phyloP scores from a whole-genome alignment of 2,797 vertebrate species.

The Mormyrus hasselquistii region DNA sequence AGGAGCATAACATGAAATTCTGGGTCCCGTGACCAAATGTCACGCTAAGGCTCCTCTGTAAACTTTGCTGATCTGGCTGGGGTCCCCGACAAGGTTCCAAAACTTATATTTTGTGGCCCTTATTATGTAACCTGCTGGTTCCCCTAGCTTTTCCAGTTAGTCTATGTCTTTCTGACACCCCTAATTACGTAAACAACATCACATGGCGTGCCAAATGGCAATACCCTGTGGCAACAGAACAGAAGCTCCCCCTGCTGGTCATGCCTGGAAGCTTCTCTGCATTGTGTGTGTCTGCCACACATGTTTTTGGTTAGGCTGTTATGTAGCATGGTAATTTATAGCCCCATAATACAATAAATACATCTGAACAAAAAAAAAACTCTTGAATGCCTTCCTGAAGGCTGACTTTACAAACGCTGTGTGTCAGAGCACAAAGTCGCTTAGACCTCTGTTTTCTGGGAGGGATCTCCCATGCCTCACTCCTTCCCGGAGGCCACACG shows the following conservation, averaged over 20 bases:
- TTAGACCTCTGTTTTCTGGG: neutral
- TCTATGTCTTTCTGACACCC: neutral
- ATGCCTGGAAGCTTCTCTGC: slow-evolving; percentile 9
- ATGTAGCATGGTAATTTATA: slow-evolving; percentile 45
- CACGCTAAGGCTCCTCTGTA: neutral
- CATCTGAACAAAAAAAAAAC: slow-evolving; percentile 21
- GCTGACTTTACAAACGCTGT: slow-evolving; percentile 38
- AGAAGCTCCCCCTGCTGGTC: slow-evolving; percentile 37
- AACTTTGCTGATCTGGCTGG: neutral
- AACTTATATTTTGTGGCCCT: neutral
- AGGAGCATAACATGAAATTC: neutral
- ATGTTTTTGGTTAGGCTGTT: slow-evolving; percentile 55
- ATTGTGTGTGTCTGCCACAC: slow-evolving; percentile 40
- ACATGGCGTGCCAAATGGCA: neutral
- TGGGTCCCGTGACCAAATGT: neutral
- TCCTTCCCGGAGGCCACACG: neutral
- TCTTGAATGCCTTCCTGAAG: slow-evolving; percentile 36
- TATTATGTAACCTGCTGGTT: neutral
- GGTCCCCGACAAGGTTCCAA: neutral
- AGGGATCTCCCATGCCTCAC: neutral
- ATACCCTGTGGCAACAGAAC: neutral
- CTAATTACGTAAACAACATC: neutral
- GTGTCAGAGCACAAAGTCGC: neutral
- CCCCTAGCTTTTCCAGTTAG: neutral
- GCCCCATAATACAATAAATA: slow-evolving; percentile 43